Percentiles rank a stretch among this genome's conserved stretches.
Evolutionary conservation across 2,113 vertebrate genomes (phyloP).

Genomic region (Dermatemys mawii): DNA sequence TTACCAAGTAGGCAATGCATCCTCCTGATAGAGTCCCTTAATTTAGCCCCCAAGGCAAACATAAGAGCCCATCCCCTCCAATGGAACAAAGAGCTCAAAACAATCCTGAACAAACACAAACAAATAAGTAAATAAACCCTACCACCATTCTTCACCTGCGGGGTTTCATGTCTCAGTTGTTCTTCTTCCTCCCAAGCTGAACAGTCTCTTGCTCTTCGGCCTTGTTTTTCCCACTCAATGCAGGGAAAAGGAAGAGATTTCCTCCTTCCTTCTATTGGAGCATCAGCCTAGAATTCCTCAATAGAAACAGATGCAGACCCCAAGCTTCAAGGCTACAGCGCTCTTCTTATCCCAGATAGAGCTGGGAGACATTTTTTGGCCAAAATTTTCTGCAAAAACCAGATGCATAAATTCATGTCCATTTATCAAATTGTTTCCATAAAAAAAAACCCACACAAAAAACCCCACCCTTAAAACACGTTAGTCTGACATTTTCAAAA

Average conservation of each 20-base stretch:
- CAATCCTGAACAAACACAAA: neutral
- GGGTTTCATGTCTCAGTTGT: neutral
- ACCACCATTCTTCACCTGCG: neutral
- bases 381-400: too few relatives aligned
- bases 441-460: too few relatives aligned
- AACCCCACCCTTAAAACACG: too few relatives aligned
- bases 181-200: neutral
- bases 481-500: too few relatives aligned
- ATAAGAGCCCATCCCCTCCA: neutral
- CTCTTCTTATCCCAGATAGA: too few relatives aligned
- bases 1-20: neutral
- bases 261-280: neutral
- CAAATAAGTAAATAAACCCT: neutral
- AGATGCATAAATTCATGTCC: too few relatives aligned
- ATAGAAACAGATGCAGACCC: neutral
- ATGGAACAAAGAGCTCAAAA: neutral
- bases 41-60: neutral
- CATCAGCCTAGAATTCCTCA: neutral
- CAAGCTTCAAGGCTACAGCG: neutral
- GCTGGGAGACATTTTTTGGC: too few relatives aligned
- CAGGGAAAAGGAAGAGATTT: too few relatives aligned
- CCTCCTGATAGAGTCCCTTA: neutral
- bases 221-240: too few relatives aligned
- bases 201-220: neutral
- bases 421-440: too few relatives aligned